Evolutionary conservation across 2,113 vertebrate genomes (phyloP).

Genomic region (Zosterops lateralis): DNA sequence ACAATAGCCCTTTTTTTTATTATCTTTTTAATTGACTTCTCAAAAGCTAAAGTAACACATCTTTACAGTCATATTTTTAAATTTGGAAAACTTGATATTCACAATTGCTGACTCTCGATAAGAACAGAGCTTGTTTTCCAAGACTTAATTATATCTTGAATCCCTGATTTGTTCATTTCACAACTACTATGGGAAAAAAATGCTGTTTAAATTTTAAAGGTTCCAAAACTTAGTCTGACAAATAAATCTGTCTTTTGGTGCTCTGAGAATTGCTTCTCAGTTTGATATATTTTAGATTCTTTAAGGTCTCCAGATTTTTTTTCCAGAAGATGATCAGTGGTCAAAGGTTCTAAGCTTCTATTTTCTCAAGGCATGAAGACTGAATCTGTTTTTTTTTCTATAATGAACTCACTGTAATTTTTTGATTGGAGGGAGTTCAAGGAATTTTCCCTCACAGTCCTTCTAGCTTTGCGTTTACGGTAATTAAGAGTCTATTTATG

Average conservation of each 20-base stretch:
- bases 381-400: not conserved
- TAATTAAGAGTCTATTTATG: slow-evolving; percentile 25
- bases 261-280: not conserved
- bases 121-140: not conserved
- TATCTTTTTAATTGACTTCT: not conserved
- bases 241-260: not conserved
- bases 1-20: not conserved
- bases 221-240: not conserved
- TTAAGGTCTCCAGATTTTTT: not conserved
- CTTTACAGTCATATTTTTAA: not conserved
- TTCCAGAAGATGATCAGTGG: not conserved
- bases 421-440: not conserved
- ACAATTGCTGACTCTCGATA: not conserved
- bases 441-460: not conserved
- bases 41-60: not conserved
- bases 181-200: not conserved
- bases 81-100: not conserved
- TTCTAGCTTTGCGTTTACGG: not conserved
- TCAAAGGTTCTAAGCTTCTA: not conserved
- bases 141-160: not conserved
- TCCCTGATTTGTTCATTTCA: not conserved
- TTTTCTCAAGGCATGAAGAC: not conserved
- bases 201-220: not conserved
- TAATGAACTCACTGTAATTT: not conserved
- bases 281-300: not conserved